Conservation (phyloP, 2,113 vertebrate genomes). For the Platysternon megacephalum region DNA sequence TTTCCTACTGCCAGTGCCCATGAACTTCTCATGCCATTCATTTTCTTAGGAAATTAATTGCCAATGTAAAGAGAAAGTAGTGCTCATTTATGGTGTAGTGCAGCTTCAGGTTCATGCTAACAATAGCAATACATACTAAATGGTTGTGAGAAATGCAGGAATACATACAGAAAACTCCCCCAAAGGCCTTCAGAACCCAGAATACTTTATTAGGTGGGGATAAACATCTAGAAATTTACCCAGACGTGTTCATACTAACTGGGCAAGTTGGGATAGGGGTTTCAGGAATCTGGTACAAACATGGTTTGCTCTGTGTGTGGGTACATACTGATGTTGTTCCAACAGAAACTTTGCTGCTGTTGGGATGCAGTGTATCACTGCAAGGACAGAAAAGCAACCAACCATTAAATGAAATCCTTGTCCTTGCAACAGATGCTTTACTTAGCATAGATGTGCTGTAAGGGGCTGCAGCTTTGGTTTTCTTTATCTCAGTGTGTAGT, state of each 20-base stretch:
- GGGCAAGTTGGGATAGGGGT: accelerated
- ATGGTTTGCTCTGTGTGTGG: not conserved
- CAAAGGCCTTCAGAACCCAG: not conserved
- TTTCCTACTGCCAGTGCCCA: not conserved
- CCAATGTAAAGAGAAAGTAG: not conserved
- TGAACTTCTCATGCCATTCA: not conserved
- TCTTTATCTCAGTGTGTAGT: not conserved
- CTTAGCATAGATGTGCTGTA: not conserved
- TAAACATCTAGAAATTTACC: not conserved
- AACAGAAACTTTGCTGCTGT: not conserved
- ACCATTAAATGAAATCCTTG: not conserved
- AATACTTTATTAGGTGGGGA: not conserved
- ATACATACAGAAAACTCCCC: not conserved
- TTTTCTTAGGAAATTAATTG: not conserved
- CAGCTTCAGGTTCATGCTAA: not conserved
- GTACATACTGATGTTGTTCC: not conserved
- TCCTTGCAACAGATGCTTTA: not conserved
- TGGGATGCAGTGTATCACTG: not conserved
- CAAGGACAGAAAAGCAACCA: not conserved
- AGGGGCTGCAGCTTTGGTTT: not conserved
- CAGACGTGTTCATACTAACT: not conserved
- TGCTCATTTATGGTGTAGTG: not conserved
- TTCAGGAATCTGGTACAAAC: not conserved
- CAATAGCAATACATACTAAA: not conserved
- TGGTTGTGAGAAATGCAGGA: not conserved